Evolutionary conservation across 2,113 vertebrate genomes (phyloP).

Genomic region (Ceuthmochares aereus): DNA sequence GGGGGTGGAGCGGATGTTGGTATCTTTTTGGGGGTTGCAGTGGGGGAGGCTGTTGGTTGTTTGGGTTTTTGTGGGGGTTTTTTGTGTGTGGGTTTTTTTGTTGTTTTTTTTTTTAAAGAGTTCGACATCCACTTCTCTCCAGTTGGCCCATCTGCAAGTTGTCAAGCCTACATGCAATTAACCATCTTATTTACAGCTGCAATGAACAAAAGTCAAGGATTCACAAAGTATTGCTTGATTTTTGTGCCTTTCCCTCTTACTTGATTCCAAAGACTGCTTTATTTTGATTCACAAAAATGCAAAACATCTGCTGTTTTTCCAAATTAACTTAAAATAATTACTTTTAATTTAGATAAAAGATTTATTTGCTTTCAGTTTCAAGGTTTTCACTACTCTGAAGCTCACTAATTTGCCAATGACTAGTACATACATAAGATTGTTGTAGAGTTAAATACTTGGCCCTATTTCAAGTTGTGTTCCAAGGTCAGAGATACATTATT

Average conservation of each 20-base stretch:
- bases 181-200: slow-evolving; percentile 85
- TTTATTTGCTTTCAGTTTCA: slow-evolving; percentile 80
- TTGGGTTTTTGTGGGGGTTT: not conserved
- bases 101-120: not conserved
- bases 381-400: slow-evolving; percentile 78
- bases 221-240: slow-evolving; percentile 77
- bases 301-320: slow-evolving; percentile 87
- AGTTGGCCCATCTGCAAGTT: slow-evolving; percentile 84
- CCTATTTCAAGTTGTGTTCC: slow-evolving; percentile 74
- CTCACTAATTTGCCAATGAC: slow-evolving; percentile 75
- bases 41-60: too few species aligned
- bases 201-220: slow-evolving; percentile 88
- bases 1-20: too few species aligned
- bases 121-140: slow-evolving; percentile 74
- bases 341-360: slow-evolving; percentile 89
- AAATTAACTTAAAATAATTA: slow-evolving; percentile 90
- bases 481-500: slow-evolving; percentile 84
- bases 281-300: slow-evolving; percentile 82
- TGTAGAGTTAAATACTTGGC: slow-evolving; percentile 76
- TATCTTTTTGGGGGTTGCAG: not conserved
- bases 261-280: slow-evolving; percentile 78
- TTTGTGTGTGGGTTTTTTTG: too few species aligned
- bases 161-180: slow-evolving; percentile 83
- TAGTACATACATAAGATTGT: slow-evolving; percentile 69
- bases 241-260: slow-evolving; percentile 74